A percentile compares a stretch with the other conserved stretches of the same genome.
phyloP scores from a whole-genome alignment of 2,113 vertebrate genomes.

The Setophaga kirtlandii region DNA sequence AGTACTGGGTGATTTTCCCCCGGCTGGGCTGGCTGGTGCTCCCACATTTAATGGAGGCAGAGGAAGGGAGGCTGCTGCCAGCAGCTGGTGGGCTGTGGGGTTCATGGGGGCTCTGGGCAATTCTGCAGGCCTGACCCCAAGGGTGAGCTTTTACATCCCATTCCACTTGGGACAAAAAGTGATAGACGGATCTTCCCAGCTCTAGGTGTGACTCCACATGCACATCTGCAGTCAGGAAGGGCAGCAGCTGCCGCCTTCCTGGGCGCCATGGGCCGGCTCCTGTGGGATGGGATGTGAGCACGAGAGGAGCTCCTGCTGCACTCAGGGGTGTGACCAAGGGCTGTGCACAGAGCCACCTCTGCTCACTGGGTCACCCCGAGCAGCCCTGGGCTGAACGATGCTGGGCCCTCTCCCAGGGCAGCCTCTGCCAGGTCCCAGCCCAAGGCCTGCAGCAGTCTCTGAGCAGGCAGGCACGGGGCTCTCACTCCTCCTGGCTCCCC shows the following conservation, averaged over 20 bases:
- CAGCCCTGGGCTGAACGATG: accelerated
- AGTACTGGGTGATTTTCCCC: background rate
- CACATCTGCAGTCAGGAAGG: too few species aligned
- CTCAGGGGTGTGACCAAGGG: background rate
- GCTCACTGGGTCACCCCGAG: accelerated
- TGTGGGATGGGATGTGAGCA: background rate
- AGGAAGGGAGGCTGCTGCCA: background rate
- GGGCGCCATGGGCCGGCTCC: accelerated
- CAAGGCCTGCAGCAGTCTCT: background rate
- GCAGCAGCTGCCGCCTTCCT: background rate
- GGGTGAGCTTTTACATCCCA: background rate
- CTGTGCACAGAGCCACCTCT: background rate
- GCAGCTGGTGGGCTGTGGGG: background rate
- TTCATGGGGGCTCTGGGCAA: background rate
- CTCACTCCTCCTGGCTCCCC: accelerated
- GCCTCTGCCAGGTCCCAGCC: background rate
- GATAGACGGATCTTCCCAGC: background rate
- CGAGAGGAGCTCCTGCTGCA: accelerated
- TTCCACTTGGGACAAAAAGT: background rate
- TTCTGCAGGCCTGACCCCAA: background rate
- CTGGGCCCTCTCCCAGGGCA: background rate
- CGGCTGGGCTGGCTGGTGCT: background rate
- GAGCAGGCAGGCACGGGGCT: too few species aligned
- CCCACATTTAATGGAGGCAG: accelerated
- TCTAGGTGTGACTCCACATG: accelerated